Conservation (phyloP, 35 echinoderm and acorn worm genomes). For the Ptychodera flava region DNA sequence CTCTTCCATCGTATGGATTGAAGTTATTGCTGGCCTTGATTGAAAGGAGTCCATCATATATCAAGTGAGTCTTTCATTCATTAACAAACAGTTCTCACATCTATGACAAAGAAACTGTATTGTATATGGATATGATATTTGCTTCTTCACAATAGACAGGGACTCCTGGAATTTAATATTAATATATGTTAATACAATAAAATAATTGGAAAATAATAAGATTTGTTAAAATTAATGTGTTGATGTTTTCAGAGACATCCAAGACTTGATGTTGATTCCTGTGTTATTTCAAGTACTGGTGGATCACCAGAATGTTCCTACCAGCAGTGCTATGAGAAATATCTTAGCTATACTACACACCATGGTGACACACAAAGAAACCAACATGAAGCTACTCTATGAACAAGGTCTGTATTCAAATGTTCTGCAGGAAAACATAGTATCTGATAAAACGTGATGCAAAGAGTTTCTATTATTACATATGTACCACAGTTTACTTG, state of each 20-base stretch:
- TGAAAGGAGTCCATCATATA: conserved; percentile 66
- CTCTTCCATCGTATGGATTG: conserved; percentile 77
- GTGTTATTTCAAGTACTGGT: conserved; percentile 87
- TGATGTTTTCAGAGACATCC: conserved; percentile 49
- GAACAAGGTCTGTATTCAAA: conserved; percentile 58
- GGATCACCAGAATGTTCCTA: conserved; percentile 77
- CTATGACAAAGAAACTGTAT: too few species aligned
- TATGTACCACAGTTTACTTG: too few species aligned
- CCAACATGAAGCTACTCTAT: conserved; percentile 55
- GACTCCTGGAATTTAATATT: too few species aligned
- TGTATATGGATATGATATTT: too few species aligned
- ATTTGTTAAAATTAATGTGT: too few species aligned
- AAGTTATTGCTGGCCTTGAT: conserved; percentile 78
- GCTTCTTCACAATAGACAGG: too few species aligned
- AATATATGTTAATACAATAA: too few species aligned
- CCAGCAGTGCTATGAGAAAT: conserved; percentile 74
- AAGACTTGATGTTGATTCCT: conserved; percentile 64
- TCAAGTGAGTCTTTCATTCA: conserved; percentile 51
- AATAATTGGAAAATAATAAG: too few species aligned
- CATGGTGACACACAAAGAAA: conserved; percentile 39
- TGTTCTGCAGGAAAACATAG: neutral
- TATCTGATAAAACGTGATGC: too few species aligned
- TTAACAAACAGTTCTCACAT: too few species aligned
- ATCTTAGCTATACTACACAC: conserved; percentile 61
- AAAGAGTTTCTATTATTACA: too few species aligned